These are phyloP conservation scores for Eueremaeus valkanovi DNA, from an alignment of 2,888 invertebrate genomes.

Conservation along the genomic window DNA sequence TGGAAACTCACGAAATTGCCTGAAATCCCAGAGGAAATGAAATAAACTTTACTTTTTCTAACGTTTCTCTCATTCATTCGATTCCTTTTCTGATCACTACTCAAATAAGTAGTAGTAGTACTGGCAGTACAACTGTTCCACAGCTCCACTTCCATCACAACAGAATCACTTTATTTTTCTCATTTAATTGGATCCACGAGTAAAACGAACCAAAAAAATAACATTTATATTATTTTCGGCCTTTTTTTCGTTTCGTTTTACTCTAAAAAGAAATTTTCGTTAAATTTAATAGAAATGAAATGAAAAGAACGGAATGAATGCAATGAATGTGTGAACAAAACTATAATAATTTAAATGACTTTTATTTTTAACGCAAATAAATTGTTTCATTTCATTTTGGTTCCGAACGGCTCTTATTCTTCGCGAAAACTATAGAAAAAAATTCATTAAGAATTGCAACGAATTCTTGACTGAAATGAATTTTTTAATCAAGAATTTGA, in stretches of 20 bases:
- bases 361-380: constrained; percentile 16
- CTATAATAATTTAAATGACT: constrained; percentile 21
- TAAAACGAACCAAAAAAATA: constrained; percentile 30
- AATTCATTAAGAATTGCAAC: too few species aligned
- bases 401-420: background rate
- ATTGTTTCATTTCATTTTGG: background rate
- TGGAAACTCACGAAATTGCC: constrained; percentile 33
- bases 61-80: background rate
- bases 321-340: background rate
- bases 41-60: constrained; percentile 37
- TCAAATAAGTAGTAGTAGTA: background rate
- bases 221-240: constrained; percentile 34
- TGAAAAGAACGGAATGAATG: background rate
- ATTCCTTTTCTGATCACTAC: constrained; percentile 16
- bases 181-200: constrained; percentile 35
- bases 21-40: constrained; percentile 40
- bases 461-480: too few species aligned
- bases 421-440: too few species aligned
- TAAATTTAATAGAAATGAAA: constrained; percentile 9
- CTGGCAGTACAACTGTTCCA: background rate
- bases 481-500: too few species aligned
- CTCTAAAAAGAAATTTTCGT: background rate
- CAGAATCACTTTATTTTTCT: constrained; percentile 35
- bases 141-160: constrained; percentile 3
- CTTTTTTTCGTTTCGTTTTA: background rate